These are phyloP conservation scores for Mimumesa dahlbomi DNA, from an alignment of 2,888 invertebrate genomes.

Conservation along the genomic window DNA sequence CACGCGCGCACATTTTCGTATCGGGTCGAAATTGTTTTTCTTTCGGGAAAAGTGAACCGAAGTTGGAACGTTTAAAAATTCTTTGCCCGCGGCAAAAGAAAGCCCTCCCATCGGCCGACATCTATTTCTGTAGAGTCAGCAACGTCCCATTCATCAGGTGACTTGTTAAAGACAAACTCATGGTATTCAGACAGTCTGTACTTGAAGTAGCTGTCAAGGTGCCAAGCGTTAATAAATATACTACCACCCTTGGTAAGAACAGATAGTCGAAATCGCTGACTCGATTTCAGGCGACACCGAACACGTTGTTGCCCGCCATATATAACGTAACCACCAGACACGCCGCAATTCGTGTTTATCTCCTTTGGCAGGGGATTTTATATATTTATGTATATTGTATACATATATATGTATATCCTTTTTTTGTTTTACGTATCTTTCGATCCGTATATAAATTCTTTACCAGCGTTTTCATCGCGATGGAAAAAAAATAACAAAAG, in stretches of 20 bases:
- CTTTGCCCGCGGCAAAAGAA: constrained; percentile 19
- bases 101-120: constrained; percentile 19
- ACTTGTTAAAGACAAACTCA: constrained; percentile 68
- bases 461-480: not conserved
- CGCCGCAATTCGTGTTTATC: constrained; percentile 25
- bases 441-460: not conserved
- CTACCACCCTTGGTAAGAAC: constrained; percentile 51
- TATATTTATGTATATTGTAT: no score
- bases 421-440: not conserved
- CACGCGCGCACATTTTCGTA: no score
- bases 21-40: no score
- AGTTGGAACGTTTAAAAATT: not conserved
- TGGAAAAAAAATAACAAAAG: not conserved
- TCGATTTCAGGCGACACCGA: constrained; percentile 36
- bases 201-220: constrained; percentile 71
- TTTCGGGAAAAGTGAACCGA: no score
- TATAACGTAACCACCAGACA: constrained; percentile 33
- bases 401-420: constrained; percentile 24
- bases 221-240: constrained; percentile 76
- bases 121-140: constrained; percentile 69
- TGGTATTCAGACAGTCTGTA: constrained; percentile 65
- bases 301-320: constrained; percentile 31
- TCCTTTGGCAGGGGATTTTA: constrained; percentile 20
- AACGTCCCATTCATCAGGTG: constrained; percentile 72
- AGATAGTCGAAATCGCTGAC: constrained; percentile 55